These are phyloP conservation scores for Steromphala cineraria DNA, from an alignment of 2,888 invertebrate species.

Conservation along the genomic window DNA sequence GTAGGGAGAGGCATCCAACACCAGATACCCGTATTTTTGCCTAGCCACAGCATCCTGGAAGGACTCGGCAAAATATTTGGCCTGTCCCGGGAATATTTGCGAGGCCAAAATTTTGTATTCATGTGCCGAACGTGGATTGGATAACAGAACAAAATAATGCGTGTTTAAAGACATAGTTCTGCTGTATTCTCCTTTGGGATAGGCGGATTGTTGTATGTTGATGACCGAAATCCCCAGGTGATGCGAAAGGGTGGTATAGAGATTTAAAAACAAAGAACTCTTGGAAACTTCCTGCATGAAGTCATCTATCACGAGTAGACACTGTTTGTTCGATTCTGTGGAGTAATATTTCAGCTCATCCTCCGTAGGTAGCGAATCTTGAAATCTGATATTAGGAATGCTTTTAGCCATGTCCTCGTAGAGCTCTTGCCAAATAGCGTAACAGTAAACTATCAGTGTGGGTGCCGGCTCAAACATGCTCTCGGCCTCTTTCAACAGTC, in stretches of 20 bases:
- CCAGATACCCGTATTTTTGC: background rate
- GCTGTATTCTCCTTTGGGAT: background rate
- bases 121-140: background rate
- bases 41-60: background rate
- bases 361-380: background rate
- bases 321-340: background rate
- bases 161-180: background rate
- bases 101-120: conserved; percentile 1
- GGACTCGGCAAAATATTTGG: background rate
- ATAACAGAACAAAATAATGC: background rate
- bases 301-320: background rate
- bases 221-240: background rate
- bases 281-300: background rate
- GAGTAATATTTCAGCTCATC: background rate
- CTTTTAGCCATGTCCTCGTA: background rate
- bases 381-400: background rate
- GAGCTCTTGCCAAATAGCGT: background rate
- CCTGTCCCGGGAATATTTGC: background rate
- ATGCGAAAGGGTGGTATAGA: background rate
- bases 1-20: too few relatives aligned
- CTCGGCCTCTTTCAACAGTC: background rate
- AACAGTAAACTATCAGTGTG: background rate
- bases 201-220: background rate
- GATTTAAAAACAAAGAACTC: background rate
- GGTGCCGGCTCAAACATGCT: background rate